Conservation (phyloP, 2,113 vertebrate species). For the Oncorhynchus masou region DNA sequence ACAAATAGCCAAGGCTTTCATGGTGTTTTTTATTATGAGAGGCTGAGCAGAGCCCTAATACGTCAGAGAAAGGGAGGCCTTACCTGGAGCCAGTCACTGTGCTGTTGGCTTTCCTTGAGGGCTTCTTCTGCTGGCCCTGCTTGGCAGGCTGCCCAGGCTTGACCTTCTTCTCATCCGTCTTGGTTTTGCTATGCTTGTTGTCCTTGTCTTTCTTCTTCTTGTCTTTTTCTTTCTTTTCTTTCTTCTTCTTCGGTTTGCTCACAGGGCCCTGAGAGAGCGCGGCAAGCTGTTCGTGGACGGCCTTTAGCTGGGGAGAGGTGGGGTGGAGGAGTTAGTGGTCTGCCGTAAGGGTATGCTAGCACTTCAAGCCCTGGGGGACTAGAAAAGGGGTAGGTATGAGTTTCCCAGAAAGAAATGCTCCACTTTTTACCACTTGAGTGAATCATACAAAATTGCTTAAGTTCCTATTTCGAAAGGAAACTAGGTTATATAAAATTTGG, state of each 20-base stretch:
- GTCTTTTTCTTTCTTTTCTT: slow-evolving; percentile 84
- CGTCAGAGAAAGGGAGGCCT: background rate
- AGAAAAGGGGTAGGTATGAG: background rate
- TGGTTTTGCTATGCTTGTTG: slow-evolving; percentile 74
- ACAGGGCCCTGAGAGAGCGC: slow-evolving; percentile 85
- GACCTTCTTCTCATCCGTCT: slow-evolving; percentile 77
- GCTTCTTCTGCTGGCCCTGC: slow-evolving; percentile 73
- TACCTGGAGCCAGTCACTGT: slow-evolving; percentile 62
- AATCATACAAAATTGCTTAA: too few relatives aligned
- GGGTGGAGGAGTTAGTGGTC: slow-evolving; percentile 16
- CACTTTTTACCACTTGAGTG: too few relatives aligned
- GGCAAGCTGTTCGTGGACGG: slow-evolving; percentile 85
- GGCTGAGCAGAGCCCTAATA: too few relatives aligned
- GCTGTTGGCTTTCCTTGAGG: slow-evolving; percentile 81
- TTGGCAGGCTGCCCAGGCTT: slow-evolving; percentile 71
- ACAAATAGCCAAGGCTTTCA: too few relatives aligned
- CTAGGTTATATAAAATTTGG: too few relatives aligned
- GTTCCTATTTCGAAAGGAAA: too few relatives aligned
- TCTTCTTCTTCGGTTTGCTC: slow-evolving; percentile 90
- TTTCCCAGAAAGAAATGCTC: background rate
- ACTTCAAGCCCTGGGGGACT: background rate
- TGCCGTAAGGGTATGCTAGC: background rate
- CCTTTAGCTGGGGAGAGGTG: slow-evolving; percentile 77
- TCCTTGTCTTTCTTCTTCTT: slow-evolving; percentile 78
- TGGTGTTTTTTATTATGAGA: too few relatives aligned